phyloP scores from a whole-genome alignment of 2,797 vertebrate species.

The Eulemur rubriventer region DNA sequence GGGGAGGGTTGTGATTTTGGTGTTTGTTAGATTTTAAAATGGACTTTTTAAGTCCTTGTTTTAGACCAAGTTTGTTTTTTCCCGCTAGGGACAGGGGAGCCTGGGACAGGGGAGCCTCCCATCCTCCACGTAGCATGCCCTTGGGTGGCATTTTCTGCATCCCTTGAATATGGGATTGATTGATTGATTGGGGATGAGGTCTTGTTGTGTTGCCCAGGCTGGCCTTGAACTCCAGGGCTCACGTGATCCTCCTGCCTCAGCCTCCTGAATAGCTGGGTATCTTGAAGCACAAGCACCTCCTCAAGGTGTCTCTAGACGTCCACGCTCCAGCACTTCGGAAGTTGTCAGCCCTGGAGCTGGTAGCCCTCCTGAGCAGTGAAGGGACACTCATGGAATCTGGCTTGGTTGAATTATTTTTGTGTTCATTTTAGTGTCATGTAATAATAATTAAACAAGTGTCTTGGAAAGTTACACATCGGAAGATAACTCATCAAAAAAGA shows the following conservation, averaged over 20 bases:
- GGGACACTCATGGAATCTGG: background rate
- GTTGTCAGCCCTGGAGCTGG: background rate
- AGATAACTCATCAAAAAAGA: background rate
- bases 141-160: background rate
- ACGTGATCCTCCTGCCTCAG: background rate
- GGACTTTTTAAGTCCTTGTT: background rate
- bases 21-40: background rate
- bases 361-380: background rate
- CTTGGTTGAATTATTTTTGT: background rate
- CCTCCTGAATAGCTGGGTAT: background rate
- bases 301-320: background rate
- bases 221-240: background rate
- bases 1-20: background rate
- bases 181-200: background rate
- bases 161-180: background rate
- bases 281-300: background rate
- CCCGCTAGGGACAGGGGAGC: background rate
- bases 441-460: background rate
- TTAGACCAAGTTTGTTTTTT: background rate
- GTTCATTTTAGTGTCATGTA: background rate
- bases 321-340: background rate
- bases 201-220: background rate
- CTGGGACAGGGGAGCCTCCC: background rate
- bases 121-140: background rate
- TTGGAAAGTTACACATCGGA: background rate